Evolutionary conservation across 2,888 invertebrate genomes (phyloP), one percentile per base, ranked within the genome.

Genomic region (Bugulina stolonifera): DNA sequence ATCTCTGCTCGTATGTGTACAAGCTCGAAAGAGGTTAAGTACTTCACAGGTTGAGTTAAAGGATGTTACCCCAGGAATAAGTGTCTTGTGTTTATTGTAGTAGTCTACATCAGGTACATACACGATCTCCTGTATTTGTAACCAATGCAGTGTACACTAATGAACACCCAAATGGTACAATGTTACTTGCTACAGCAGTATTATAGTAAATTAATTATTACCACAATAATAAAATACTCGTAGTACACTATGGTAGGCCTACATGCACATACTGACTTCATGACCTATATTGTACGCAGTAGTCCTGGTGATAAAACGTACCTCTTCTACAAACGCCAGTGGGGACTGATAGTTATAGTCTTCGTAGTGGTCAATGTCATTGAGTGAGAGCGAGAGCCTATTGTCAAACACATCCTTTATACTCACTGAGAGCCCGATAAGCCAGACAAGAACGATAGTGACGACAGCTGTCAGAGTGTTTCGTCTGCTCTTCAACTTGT

Each of bases 101-200:
- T 29, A 64, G 5, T 27, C 32, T 32, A 64, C 5, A 34, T 64
- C 64, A 14, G 64, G 64, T 27, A 64, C 64, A 32, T 32, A 64
- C 32, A 64, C 2, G 22, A 64, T 27, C 32, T 64, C 64, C 64
- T 64, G n/a, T 25, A 57, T n/a, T n/a, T n/a, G n/a, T n/a, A n/a
- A n/a, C n/a, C n/a, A n/a, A n/a, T n/a, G n/a, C n/a, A n/a, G n/a
- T n/a, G n/a, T n/a, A n/a, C n/a, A n/a, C n/a, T n/a, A n/a, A n/a
- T n/a, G n/a, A n/a, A n/a, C n/a, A n/a, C n/a, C n/a, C n/a, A n/a
- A n/a, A n/a, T n/a, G n/a, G n/a, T n/a, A n/a, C n/a, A n/a, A n/a
- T n/a, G n/a, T n/a, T n/a, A n/a, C n/a, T n/a, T n/a, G n/a, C n/a
- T n/a, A n/a, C n/a, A n/a, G n/a, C n/a, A n/a, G n/a, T n/a, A n/a